Evolutionary conservation across 2,113 vertebrate species (phyloP).

Genomic region (Entomyzon cyanotis): DNA sequence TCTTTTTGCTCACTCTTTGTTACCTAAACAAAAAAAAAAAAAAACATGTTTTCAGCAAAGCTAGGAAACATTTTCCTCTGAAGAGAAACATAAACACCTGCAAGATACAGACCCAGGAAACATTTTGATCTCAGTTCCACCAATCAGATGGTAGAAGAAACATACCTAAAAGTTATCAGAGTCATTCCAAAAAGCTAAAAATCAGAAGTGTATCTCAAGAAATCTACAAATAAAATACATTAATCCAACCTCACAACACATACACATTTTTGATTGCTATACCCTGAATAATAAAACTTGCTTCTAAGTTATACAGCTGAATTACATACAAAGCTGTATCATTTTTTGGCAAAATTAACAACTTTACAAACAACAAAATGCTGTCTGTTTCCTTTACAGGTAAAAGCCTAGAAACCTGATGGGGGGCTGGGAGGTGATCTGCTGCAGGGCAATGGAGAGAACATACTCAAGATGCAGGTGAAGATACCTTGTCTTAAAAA

Average conservation of each 20-base stretch:
- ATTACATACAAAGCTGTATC: not conserved
- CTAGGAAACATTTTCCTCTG: not conserved
- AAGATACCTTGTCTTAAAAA: not conserved
- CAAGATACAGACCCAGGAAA: not conserved
- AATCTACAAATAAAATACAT: not conserved
- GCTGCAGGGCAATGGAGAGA: not conserved
- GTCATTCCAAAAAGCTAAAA: not conserved
- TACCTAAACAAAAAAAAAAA: not conserved
- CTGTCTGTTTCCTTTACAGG: rapidly evolving
- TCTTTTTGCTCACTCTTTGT: not conserved
- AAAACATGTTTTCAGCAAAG: not conserved
- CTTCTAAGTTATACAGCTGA: not conserved
- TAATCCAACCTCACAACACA: not conserved
- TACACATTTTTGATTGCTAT: not conserved
- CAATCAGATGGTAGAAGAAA: not conserved
- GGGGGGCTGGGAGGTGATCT: rapidly evolving
- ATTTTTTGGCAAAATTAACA: not conserved
- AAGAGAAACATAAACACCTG: not conserved
- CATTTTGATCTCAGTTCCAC: not conserved
- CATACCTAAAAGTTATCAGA: not conserved
- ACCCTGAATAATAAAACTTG: not conserved
- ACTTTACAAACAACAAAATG: not conserved
- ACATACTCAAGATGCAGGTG: not conserved
- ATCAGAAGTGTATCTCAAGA: not conserved
- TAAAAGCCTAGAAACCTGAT: not conserved